phyloP scores from a whole-genome alignment of 2,888 invertebrate species.

The Phyto melanocephala region DNA sequence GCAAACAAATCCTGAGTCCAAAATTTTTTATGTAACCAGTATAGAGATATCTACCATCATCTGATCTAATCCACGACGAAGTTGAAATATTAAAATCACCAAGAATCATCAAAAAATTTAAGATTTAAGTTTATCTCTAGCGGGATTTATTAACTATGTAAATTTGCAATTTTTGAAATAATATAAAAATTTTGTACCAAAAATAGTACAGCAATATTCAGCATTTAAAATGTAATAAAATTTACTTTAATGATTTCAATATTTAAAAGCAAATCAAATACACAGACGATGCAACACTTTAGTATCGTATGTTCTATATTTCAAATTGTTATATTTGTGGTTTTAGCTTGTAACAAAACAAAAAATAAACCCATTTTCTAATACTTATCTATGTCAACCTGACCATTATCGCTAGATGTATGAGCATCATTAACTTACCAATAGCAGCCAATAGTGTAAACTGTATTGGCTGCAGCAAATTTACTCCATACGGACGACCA shows the following conservation, averaged over 20 bases:
- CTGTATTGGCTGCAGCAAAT: slow-evolving; percentile 2
- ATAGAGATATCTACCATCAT: too few relatives aligned
- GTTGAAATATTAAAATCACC: too few relatives aligned
- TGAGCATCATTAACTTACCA: neutral
- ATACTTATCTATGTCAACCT: slow-evolving; percentile 54
- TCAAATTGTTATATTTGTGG: slow-evolving; percentile 6
- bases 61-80: too few relatives aligned
- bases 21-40: too few relatives aligned
- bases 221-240: too few relatives aligned
- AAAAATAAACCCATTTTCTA: slow-evolving; percentile 35
- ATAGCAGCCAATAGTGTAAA: slow-evolving; percentile 31
- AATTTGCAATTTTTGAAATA: neutral
- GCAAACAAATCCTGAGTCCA: too few relatives aligned
- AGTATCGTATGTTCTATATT: slow-evolving; percentile 11
- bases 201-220: neutral
- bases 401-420: slow-evolving; percentile 34
- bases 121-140: too few relatives aligned
- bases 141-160: too few relatives aligned
- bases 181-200: neutral
- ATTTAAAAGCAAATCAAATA: too few relatives aligned
- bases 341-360: neutral
- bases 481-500: neutral
- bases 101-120: too few relatives aligned
- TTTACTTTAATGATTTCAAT: too few relatives aligned
- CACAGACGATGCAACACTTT: neutral